Percentiles rank a stretch among this genome's conserved stretches.
Evolutionary conservation across 2,888 invertebrate species (phyloP).

Genomic region (Coelinius sp.): DNA sequence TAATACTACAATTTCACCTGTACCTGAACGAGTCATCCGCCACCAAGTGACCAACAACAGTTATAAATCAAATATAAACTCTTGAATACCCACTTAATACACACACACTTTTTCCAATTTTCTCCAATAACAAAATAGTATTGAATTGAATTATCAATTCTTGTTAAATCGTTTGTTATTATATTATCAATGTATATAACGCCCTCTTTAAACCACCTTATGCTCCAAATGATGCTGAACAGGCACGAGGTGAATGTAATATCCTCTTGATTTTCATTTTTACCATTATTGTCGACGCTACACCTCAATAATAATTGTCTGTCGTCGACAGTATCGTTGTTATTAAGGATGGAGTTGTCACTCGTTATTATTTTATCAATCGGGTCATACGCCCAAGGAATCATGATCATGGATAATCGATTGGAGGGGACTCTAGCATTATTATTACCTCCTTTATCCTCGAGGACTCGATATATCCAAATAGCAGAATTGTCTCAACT

Average conservation of each 20-base stretch:
- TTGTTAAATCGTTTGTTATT: not conserved
- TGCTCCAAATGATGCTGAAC: not conserved
- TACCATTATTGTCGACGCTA: slow-evolving; percentile 43
- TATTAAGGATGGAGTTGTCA: slow-evolving; percentile 26
- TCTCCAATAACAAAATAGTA: not conserved
- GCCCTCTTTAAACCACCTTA: not conserved
- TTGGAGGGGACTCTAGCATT: slow-evolving; percentile 62
- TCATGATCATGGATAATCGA: slow-evolving; percentile 65
- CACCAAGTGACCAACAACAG: slow-evolving; percentile 55
- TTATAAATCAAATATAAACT: slow-evolving; percentile 1
- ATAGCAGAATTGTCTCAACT: not conserved
- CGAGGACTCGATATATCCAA: not conserved
- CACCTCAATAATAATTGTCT: not conserved
- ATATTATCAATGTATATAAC: not conserved
- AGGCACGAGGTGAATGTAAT: slow-evolving; percentile 20
- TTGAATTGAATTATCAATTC: not conserved
- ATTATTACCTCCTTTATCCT: slow-evolving; percentile 44
- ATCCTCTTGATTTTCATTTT: slow-evolving; percentile 40
- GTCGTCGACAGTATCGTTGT: slow-evolving; percentile 26
- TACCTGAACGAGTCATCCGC: slow-evolving; percentile 67
- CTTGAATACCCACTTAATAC: not conserved
- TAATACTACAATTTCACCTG: slow-evolving; percentile 64
- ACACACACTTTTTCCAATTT: not conserved
- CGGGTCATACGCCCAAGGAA: slow-evolving; percentile 64
- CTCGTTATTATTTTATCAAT: slow-evolving; percentile 59